Conservation (phyloP, 2,113 vertebrate genomes). For the Rousettus leschenaultii region DNA sequence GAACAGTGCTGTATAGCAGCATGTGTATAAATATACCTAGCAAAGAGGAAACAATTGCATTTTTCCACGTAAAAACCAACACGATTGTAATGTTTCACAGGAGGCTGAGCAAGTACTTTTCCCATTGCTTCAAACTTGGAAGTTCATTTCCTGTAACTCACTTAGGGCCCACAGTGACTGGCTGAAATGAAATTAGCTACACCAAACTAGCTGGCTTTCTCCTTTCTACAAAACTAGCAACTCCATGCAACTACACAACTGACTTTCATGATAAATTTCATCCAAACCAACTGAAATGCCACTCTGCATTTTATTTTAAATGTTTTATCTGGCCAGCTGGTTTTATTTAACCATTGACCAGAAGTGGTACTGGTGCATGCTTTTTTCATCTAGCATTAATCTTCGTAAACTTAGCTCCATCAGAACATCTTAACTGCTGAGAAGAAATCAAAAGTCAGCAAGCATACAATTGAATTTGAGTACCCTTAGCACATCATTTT, state of each 20-base stretch:
- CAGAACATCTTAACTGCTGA: conserved; percentile 74
- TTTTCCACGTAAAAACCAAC: conserved; percentile 65
- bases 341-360: conserved; percentile 77
- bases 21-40: conserved; percentile 52
- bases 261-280: conserved; percentile 69
- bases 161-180: conserved; percentile 30
- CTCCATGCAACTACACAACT: conserved; percentile 51
- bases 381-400: conserved; percentile 79
- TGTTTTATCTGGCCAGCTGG: conserved; percentile 65
- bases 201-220: conserved; percentile 33
- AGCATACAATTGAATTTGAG: conserved; percentile 68
- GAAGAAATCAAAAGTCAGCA: conserved; percentile 81
- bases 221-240: conserved; percentile 52
- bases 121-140: conserved; percentile 29
- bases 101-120: neutral
- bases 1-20: conserved; percentile 64
- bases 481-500: conserved; percentile 79
- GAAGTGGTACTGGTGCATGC: conserved; percentile 55
- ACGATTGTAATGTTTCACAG: conserved; percentile 14
- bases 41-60: conserved; percentile 65
- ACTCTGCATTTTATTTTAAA: conserved; percentile 74
- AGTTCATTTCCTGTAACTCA: conserved; percentile 60
- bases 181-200: conserved; percentile 20
- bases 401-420: conserved; percentile 73
- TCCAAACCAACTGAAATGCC: conserved; percentile 67